These are phyloP conservation scores for Malacoctenus gilli DNA, from an alignment of 2,797 vertebrate genomes.

Conservation along the genomic window DNA sequence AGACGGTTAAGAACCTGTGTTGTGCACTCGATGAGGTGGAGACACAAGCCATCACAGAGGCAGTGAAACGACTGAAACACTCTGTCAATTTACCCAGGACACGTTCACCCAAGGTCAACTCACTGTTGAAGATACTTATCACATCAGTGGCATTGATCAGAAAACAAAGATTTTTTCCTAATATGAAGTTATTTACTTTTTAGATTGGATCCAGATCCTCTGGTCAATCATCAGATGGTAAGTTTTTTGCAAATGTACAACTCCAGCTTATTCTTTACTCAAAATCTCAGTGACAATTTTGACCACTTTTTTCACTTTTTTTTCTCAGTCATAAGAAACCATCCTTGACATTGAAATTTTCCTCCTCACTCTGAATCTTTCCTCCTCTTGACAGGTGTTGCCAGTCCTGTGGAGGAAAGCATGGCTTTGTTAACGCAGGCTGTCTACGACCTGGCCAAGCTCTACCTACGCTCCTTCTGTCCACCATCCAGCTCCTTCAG, in stretches of 20 bases:
- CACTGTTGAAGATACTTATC: not conserved
- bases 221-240: slow-evolving; percentile 80
- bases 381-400: slow-evolving; percentile 73
- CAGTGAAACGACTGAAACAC: slow-evolving; percentile 89
- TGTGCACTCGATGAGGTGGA: slow-evolving; percentile 92
- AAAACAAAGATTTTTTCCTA: slow-evolving; percentile 3
- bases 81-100: slow-evolving; percentile 88
- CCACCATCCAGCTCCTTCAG: slow-evolving; percentile 71
- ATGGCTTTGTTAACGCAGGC: slow-evolving; percentile 86
- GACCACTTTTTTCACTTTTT: no score
- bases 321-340: no score
- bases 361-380: not conserved
- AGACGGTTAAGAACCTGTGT: slow-evolving; percentile 92
- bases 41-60: slow-evolving; percentile 87
- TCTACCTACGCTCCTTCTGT: slow-evolving; percentile 86
- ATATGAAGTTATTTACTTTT: slow-evolving; percentile 30
- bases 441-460: slow-evolving; percentile 87
- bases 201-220: slow-evolving; percentile 81
- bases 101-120: slow-evolving; percentile 86
- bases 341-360: not conserved
- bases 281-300: no score
- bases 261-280: not conserved
- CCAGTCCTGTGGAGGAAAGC: slow-evolving; percentile 83
- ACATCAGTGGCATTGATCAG: not conserved
- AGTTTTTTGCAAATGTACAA: slow-evolving; percentile 17